Base-by-base conservation (phyloP, 2,888 invertebrate species). In the Invenusta paracnida region DNA sequence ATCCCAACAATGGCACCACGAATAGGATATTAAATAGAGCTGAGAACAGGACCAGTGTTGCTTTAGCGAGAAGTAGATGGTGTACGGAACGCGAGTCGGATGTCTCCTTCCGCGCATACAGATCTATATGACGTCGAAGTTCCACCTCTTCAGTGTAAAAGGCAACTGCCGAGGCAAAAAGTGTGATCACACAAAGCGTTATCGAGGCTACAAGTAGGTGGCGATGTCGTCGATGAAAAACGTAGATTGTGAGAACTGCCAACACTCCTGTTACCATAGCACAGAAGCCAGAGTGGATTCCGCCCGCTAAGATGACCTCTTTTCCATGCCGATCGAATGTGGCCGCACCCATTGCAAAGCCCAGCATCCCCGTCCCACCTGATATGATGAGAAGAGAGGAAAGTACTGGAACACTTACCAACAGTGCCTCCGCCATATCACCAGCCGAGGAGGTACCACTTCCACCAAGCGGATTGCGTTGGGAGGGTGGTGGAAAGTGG, bases 71-170 rank as follows among this genome's bases (percentile, higher is more conserved):
- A 30, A 82, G 2, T 2, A 82, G 29, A 30, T 82, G 29, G 30
- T 30, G 29, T 5, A 82, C 27, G 13, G 82, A 29, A 82, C 1
- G 30, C 27, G 82, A 82, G 2, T 29, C 29, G 1, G 82, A 30
- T 5, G 29, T 30, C 1, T 82, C 29, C 2, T 29, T 28, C 28
- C 31, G 5, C 1, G 82, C 25, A 17, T 82, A 30, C 11, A 30
- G 30, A 29, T 5, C 28, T 29, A 82, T 30, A 27, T 82, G 29
- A 29, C 30, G 31, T 30, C 1, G 5, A 27, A 82, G 82, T 29
- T 82, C 82, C 2, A 82, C n/a, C 27, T 30, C 31, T 82, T 82
- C 82, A 2, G 82, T 82, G 25, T 82, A 82, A n/a, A 82, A 30
- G 1, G 82, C 13, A 27, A 82, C 25, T 1, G 29, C 29, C 2